A percentile compares a stretch with the other conserved stretches of the same genome.
These are phyloP conservation scores for Pterobdella sp. DNA, from an alignment of 2,888 invertebrate genomes.

Conservation along the genomic window DNA sequence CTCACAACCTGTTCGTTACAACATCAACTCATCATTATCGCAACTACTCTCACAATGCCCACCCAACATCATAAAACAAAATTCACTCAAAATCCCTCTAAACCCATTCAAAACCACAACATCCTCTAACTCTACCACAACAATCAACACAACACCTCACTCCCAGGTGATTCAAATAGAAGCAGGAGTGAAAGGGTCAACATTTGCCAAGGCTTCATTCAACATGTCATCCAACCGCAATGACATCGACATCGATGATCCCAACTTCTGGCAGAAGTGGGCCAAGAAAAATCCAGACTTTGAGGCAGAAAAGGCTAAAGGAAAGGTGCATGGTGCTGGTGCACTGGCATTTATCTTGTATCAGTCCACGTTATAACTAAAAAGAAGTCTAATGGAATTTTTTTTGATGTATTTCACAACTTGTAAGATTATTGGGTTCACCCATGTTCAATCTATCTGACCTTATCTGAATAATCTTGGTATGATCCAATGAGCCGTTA, in stretches of 20 bases:
- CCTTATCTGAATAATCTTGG: too few relatives aligned
- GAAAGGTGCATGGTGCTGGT: slow-evolving; percentile 19
- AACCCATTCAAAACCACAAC: too few relatives aligned
- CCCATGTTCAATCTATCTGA: too few relatives aligned
- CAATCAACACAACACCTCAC: not conserved
- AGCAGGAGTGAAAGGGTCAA: slow-evolving; percentile 61
- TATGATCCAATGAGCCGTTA: not conserved
- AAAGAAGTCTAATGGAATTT: too few relatives aligned
- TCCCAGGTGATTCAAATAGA: slow-evolving; percentile 79
- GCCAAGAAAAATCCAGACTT: slow-evolving; percentile 90
- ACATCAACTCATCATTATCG: not conserved
- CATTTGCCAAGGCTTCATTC: slow-evolving; percentile 70
- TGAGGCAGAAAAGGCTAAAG: slow-evolving; percentile 72
- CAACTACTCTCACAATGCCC: not conserved
- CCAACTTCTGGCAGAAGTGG: slow-evolving; percentile 99
- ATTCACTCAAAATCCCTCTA: not conserved
- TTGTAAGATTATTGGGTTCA: too few relatives aligned
- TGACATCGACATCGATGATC: slow-evolving; percentile 97
- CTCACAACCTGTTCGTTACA: not conserved
- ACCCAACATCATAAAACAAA: not conserved
- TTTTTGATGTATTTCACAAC: too few relatives aligned
- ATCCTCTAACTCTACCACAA: not conserved
- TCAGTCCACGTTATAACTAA: not conserved
- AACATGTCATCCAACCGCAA: slow-evolving; percentile 86
- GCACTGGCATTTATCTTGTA: not conserved